Evolutionary conservation across 2,797 vertebrate species (phyloP), one percentile per base, ranked within the genome.

Genomic region (Yasuhikotakia modesta): DNA sequence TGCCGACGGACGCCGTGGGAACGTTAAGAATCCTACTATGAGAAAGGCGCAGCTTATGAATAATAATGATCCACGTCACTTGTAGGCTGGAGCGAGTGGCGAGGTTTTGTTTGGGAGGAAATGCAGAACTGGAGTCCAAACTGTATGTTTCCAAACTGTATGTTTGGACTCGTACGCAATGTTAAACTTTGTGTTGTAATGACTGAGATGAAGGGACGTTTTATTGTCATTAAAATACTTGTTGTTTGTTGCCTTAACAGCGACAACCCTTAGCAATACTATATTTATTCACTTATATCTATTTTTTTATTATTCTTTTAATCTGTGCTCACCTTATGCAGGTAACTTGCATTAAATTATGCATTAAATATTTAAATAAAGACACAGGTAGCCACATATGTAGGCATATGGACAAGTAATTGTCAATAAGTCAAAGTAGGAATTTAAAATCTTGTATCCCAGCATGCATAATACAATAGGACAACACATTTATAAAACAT

Each of bases 401-500:
- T 50, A 27, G 27, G 27, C 27, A 43, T 21, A 60, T 5, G 7
- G 2, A 53, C 5, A 35, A 55, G 4, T 5, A n/a, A 69, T 43
- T 43, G 39, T 11, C 16, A 24, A 58, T 10, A 55, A 1, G 1
- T 58, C 12, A 27, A 16, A 58, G 4, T 13, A 64, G 58, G 17
- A 1, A 64, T 43, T 74, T 39, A 27, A 45, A 67, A 58, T 43
- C 8, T 30, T 67, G 39, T 58, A 67, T 76, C 57, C 67, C 19
- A 32, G 63, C 64, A 76, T 63, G 60, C 60, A 57, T 57, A 73
- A 73, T 48, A 16, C 43, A 61, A 48, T 2, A 46, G 7, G 30
- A 53, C 19, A 53, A 10, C 10, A 74, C 60, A 53, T 27, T 52
- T 8, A 61, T 17, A 48, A 17, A 61, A 73, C 30, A 24, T 66